These are phyloP conservation scores for Neolamprologus cancellatus DNA, from an alignment of 2,113 vertebrate genomes.

Conservation along the genomic window DNA sequence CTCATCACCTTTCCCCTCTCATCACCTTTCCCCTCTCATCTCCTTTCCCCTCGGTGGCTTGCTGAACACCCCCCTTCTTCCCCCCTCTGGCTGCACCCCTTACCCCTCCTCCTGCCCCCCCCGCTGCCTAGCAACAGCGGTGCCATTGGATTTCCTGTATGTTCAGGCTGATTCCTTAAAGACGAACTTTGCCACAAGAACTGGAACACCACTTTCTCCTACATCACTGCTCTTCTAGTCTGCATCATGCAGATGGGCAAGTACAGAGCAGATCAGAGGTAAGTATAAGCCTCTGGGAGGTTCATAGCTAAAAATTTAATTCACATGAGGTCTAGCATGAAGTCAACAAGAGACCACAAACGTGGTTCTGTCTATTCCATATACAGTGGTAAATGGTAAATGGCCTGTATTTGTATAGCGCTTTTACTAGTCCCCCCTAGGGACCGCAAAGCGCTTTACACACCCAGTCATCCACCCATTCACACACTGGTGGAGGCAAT, in stretches of 20 bases:
- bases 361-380: not conserved
- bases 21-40: too few species aligned
- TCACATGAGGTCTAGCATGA: not conserved
- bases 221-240: not conserved
- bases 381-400: not conserved
- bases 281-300: not conserved
- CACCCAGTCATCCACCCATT: too few species aligned
- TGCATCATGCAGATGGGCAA: not conserved
- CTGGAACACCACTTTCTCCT: conserved; percentile 17
- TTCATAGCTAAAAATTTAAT: not conserved
- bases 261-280: not conserved
- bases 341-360: not conserved
- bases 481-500: too few species aligned
- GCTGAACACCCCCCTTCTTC: conserved; percentile 45
- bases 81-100: not conserved
- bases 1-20: too few species aligned
- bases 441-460: too few species aligned
- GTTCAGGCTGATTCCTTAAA: conserved; percentile 64
- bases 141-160: conserved; percentile 70
- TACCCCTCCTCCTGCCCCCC: not conserved
- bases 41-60: conserved; percentile 66
- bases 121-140: conserved; percentile 71
- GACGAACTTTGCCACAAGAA: conserved; percentile 61
- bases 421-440: too few species aligned
- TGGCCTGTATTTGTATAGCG: too few species aligned